Base-by-base conservation (phyloP, 2,113 vertebrate genomes). In the Bubalus kerabau region DNA sequence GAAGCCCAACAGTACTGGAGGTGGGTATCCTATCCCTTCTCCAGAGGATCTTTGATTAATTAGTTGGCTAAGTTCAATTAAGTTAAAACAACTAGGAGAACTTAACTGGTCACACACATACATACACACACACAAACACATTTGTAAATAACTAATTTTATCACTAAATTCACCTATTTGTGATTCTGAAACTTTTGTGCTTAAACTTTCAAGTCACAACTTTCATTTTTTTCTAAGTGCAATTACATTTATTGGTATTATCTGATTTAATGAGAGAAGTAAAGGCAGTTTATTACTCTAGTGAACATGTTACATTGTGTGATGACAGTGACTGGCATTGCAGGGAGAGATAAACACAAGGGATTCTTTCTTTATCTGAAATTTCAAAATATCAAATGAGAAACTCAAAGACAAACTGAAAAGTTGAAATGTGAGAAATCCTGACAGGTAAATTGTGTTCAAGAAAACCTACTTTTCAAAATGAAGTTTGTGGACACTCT, bases 351-450 rank as follows among this genome's bases (percentile, higher is more conserved):
- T 74, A 88, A 96, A 87, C 43, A 71, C 6, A 93, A 54, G 15
- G 10, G 16, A 14, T 13, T 96, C 40, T 83, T 23, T 36, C 9
- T 80, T 85, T 56, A 86, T 40, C 1, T 48, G 83, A 87, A 88
- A 82, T 92, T 94, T 97, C 76, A 91, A 88, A 95, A 62, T 8
- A 80, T 85, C 83, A 91, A 76, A 64, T 81, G 36, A 87, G 92
- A 96, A 95, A 36, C 24, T 46, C 16, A 90, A 88, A 85, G n/a
- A 7, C n/a, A 88, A 95, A 93, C n/a, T 14, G 60, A 87, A 92
- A 96, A 36, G 32, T 7, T 91, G 52, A 87, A 93, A 46, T 36
- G n/a, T 74, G 48, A 87, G 36, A 87, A 97, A 80, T 76, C n/a
- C n/a, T 95, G 40, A 93, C 60, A 89, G 46, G 28, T 6, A 94